A percentile compares a stretch with the other conserved stretches of the same genome.
These are phyloP conservation scores for Macrobrachium nipponense DNA, from an alignment of 1,140 invertebrate genomes.

Conservation along the genomic window DNA sequence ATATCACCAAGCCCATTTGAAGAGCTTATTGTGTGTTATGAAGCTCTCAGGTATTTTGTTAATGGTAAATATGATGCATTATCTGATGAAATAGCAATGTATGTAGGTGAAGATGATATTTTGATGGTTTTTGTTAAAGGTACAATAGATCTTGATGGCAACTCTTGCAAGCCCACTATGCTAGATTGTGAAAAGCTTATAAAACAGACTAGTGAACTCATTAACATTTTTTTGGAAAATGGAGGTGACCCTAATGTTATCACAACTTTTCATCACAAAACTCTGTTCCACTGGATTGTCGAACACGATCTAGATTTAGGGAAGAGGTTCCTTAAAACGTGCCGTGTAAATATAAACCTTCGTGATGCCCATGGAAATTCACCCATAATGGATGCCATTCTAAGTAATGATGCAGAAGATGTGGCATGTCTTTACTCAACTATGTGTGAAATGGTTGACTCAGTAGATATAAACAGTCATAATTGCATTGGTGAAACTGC, in stretches of 20 bases:
- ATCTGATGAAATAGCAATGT: constrained; percentile 48
- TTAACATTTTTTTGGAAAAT: constrained; percentile 38
- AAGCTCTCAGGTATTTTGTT: constrained; percentile 37
- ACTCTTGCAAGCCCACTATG: constrained; percentile 8
- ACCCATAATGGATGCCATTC: constrained; percentile 48
- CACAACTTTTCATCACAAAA: constrained; percentile 53
- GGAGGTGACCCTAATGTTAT: constrained; percentile 51
- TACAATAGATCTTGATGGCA: constrained; percentile 39
- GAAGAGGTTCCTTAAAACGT: constrained; percentile 35
- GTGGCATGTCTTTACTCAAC: constrained; percentile 32
- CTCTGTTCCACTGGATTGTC: constrained; percentile 52
- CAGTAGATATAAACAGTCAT: constrained; percentile 26
- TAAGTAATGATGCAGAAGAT: constrained; percentile 32
- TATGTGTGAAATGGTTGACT: constrained; percentile 40
- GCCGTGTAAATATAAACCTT: constrained; percentile 45
- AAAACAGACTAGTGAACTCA: constrained; percentile 43
- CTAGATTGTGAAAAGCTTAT: constrained; percentile 28
- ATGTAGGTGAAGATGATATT: constrained; percentile 40
- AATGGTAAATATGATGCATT: constrained; percentile 17
- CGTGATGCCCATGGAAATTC: constrained; percentile 46
- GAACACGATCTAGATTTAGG: constrained; percentile 46
- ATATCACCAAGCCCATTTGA: constrained; percentile 49
- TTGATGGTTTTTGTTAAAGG: constrained; percentile 40
- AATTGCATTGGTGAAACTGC: constrained; percentile 52
- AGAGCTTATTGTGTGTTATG: constrained; percentile 51